phyloP scores from a whole-genome alignment of 2,113 vertebrate genomes.

The Chloropsis hardwickii region DNA sequence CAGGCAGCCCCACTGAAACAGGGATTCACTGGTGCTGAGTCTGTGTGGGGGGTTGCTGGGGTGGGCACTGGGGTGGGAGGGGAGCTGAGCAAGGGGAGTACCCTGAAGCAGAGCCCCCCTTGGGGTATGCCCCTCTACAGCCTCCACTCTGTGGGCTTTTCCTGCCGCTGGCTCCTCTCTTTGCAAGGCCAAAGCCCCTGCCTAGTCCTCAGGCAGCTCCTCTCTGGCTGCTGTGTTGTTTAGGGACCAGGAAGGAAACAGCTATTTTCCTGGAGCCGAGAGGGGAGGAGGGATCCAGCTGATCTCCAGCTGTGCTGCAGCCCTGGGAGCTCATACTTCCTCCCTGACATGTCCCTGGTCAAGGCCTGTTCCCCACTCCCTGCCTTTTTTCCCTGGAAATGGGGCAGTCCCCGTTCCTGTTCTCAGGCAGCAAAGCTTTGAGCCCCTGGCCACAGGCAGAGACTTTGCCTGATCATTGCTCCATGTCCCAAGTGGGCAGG shows the following conservation, averaged over 20 bases:
- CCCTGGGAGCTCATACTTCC: not conserved
- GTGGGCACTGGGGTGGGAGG: not conserved
- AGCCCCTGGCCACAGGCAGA: not conserved
- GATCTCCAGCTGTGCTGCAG: conserved; percentile 2
- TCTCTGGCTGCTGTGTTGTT: not conserved
- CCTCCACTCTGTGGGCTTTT: not conserved
- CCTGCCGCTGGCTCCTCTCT: not conserved
- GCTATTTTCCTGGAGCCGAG: not conserved
- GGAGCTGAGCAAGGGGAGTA: rapidly evolving
- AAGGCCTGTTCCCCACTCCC: not conserved
- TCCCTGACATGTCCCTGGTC: not conserved
- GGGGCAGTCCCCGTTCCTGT: not conserved
- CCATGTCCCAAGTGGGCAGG: not conserved
- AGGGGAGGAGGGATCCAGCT: conserved; percentile 4
- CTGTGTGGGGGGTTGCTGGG: not conserved
- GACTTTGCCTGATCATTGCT: not conserved
- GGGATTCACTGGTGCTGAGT: not conserved
- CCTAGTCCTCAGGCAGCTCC: not conserved
- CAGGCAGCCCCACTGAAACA: not conserved
- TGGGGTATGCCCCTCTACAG: not conserved
- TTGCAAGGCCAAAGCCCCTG: not conserved
- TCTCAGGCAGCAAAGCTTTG: not conserved
- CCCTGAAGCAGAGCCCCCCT: not conserved
- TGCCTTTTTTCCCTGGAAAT: not conserved
- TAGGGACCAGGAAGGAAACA: conserved; percentile 30